phyloP scores from a whole-genome alignment of 2,797 vertebrate genomes.

The Acanthurus lineatus region DNA sequence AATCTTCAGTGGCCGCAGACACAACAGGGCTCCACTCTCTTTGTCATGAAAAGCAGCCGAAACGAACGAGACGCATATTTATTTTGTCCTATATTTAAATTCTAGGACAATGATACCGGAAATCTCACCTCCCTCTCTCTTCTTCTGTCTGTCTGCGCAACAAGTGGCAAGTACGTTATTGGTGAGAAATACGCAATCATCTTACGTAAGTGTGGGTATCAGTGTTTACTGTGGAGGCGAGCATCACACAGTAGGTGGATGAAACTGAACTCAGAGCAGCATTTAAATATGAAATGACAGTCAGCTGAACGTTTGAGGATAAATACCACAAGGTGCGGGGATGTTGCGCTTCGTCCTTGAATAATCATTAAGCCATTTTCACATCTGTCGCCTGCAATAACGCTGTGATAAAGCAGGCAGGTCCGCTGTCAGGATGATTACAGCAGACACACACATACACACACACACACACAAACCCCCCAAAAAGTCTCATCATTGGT shows the following conservation, averaged over 20 bases:
- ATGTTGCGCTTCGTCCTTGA: conserved; percentile 28
- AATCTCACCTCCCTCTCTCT: conserved; percentile 45
- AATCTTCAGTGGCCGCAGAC: conserved; percentile 8
- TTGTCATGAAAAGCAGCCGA: background rate
- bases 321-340: background rate
- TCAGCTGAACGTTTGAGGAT: background rate
- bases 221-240: conserved; percentile 60
- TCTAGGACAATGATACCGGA: conserved; percentile 65
- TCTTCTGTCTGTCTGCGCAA: conserved; percentile 68
- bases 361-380: background rate
- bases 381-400: conserved; percentile 33
- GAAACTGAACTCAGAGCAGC: conserved; percentile 30
- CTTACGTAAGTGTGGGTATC: conserved; percentile 80
- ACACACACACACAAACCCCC: background rate
- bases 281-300: background rate
- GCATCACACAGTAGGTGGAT: conserved; percentile 27
- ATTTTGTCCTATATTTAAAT: conserved; percentile 57
- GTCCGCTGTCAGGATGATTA: background rate
- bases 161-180: conserved; percentile 69
- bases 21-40: background rate
- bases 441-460: background rate
- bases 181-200: conserved; percentile 80
- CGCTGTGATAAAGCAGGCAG: conserved; percentile 28
- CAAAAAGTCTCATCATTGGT: conserved; percentile 23
- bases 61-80: background rate